A percentile compares a stretch with the other conserved stretches of the same genome.
Evolutionary conservation across 1,140 invertebrate species (phyloP).

Genomic region (Dendroctonus ponderosae): DNA sequence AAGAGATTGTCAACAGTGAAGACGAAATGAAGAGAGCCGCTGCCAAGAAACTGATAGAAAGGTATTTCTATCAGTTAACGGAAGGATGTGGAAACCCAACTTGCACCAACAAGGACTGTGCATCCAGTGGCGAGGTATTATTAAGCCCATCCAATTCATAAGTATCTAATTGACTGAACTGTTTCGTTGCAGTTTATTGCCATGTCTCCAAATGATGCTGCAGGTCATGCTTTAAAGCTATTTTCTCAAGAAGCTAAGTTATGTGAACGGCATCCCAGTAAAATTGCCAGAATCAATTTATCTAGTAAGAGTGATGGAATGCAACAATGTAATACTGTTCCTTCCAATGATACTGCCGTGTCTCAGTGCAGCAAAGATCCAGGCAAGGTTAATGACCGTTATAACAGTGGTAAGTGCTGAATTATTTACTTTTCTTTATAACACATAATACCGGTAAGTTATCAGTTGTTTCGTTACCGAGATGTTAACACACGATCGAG

Average conservation of each 20-base stretch:
- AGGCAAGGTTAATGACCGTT: conserved; percentile 32
- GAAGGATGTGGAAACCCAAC: conserved; percentile 85
- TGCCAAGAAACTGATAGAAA: conserved; percentile 83
- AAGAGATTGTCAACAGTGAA: conserved; percentile 40
- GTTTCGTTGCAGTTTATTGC: conserved; percentile 59
- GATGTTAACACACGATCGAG: no score
- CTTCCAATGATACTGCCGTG: conserved; percentile 40
- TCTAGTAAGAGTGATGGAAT: not conserved
- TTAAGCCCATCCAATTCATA: not conserved
- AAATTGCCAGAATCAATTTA: conserved; percentile 63
- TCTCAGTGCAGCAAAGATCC: conserved; percentile 34
- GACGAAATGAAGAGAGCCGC: conserved; percentile 84
- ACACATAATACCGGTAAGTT: not conserved
- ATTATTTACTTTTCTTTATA: not conserved
- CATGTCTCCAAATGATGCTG: conserved; percentile 83
- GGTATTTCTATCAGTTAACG: conserved; percentile 88
- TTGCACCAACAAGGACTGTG: conserved; percentile 84
- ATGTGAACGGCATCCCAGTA: conserved; percentile 73
- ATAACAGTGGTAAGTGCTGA: conserved; percentile 30
- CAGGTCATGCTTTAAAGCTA: conserved; percentile 80
- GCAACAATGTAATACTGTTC: conserved; percentile 11
- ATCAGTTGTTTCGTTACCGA: no score
- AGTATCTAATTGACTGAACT: not conserved
- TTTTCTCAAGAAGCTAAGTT: conserved; percentile 80
- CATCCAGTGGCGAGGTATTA: conserved; percentile 78